These are phyloP conservation scores for Rhimphoctona megacephalus DNA, from an alignment of 2,888 invertebrate genomes.

Conservation along the genomic window DNA sequence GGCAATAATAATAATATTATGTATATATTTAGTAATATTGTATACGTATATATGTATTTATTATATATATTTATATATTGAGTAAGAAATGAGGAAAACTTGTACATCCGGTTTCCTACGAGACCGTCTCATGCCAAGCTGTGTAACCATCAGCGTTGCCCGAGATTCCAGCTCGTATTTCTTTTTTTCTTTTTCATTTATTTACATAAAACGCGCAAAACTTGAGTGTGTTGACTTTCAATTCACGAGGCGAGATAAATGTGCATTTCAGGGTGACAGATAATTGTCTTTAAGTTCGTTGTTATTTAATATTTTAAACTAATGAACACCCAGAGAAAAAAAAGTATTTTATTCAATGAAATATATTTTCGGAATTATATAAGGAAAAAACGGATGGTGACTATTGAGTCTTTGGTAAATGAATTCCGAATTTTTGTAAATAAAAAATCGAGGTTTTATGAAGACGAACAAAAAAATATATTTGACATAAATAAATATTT, in stretches of 20 bases:
- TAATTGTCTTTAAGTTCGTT: neutral
- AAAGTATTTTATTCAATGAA: neutral
- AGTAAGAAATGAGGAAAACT: conserved; percentile 48
- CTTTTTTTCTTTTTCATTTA: conserved; percentile 22
- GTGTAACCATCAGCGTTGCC: conserved; percentile 30
- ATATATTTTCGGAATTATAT: neutral
- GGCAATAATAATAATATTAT: neutral
- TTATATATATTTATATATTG: neutral
- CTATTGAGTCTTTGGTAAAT: neutral
- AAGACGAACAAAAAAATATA: conserved; percentile 13
- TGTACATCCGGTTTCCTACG: conserved; percentile 60
- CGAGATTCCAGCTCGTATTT: conserved; percentile 25
- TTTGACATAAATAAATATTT: neutral
- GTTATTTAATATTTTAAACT: neutral
- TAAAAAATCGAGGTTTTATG: neutral
- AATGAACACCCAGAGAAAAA: neutral
- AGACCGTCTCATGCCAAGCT: conserved; percentile 52
- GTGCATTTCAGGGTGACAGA: neutral
- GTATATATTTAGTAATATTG: neutral
- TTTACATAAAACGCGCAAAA: conserved; percentile 48
- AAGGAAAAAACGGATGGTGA: neutral
- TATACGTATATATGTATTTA: neutral
- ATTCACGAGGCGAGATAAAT: neutral
- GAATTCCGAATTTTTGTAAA: neutral
- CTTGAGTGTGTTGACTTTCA: conserved; percentile 22